Evolutionary conservation across 2,797 vertebrate species (phyloP).

Genomic region (Sitta carolinensis): DNA sequence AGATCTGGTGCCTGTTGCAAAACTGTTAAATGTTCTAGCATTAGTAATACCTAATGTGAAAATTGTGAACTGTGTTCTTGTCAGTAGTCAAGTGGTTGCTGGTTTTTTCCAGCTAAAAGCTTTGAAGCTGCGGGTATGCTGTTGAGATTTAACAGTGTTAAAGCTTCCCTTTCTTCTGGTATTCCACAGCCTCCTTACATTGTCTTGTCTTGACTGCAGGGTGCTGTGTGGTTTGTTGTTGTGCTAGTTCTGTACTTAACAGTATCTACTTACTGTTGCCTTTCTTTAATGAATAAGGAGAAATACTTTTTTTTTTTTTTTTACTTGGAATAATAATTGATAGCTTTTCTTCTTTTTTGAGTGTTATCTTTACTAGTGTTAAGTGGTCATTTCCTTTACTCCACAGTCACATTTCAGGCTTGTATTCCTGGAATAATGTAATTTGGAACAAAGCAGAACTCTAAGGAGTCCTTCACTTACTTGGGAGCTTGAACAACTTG

Average conservation of each 20-base stretch:
- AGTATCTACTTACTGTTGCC: not conserved
- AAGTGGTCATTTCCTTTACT: not conserved
- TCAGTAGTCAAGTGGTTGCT: not conserved
- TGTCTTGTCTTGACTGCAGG: not conserved
- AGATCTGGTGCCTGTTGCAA: not conserved
- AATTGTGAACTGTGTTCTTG: not conserved
- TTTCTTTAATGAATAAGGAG: not conserved
- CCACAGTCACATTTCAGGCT: not conserved
- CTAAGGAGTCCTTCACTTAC: not conserved
- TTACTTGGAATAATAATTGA: not conserved
- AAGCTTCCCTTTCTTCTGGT: not conserved
- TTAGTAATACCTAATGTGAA: not conserved
- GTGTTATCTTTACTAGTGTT: not conserved
- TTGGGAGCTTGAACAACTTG: not conserved
- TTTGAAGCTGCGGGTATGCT: not conserved
- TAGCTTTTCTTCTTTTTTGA: not conserved
- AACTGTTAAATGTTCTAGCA: not conserved
- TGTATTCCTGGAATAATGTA: not conserved
- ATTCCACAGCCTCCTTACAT: not conserved
- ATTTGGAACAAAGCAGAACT: not conserved
- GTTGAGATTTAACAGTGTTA: not conserved
- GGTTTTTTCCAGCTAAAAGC: not conserved
- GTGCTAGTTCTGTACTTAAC: not conserved
- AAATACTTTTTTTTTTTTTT: not conserved
- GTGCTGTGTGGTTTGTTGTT: not conserved